Evolutionary conservation across 2,797 vertebrate species (phyloP), one percentile per base, ranked within the genome.

Genomic region (Bradypodion ventrale): DNA sequence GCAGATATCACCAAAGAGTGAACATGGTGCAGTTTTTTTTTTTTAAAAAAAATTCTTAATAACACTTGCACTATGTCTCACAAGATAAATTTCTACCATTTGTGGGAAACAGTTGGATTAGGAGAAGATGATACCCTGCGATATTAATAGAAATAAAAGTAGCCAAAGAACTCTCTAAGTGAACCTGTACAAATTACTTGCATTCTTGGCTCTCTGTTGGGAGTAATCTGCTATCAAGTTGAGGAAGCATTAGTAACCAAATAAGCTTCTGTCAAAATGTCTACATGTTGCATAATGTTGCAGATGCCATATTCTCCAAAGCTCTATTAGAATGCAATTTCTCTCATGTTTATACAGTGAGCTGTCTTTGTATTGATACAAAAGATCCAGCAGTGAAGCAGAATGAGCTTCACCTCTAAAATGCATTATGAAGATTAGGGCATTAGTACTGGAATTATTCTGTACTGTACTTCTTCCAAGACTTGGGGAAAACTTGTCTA

Each of bases 271-370:
- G 32, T 63, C 35, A 16, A 29, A 79, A 78, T 88, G 86, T 0
- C 6, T 49, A 91, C 85, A 85, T 8, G 29, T 15, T 32, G 65
- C 78, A 83, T 74, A 74, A 73, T 23, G 83, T 19, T 46, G 59
- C 87, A 29, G 0, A 0, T 75, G 44, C 75, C 8, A 68, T 37
- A 74, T 1, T 73, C 6, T 27, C 0, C 0, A 15, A 16, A 23
- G 21, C n/a, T 23, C 12, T 85, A 82, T 85, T 76, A 74, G 37
- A 84, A 84, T 23, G 69, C 70, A 65, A 63, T 80, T 85, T 87
- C 35, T 84, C 65, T 32, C 66, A 19, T 10, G 37, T 78, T 84
- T 78, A 60, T 52, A 83, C 7, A 69, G 62, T 46, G 29, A 69
- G 15, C 40, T 27, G 16, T 19, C 44, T 75, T 13, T 44, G 5